A percentile compares a stretch with the other conserved stretches of the same genome.
phyloP scores from a whole-genome alignment of 2,888 invertebrate genomes.

The Melieria picta region DNA sequence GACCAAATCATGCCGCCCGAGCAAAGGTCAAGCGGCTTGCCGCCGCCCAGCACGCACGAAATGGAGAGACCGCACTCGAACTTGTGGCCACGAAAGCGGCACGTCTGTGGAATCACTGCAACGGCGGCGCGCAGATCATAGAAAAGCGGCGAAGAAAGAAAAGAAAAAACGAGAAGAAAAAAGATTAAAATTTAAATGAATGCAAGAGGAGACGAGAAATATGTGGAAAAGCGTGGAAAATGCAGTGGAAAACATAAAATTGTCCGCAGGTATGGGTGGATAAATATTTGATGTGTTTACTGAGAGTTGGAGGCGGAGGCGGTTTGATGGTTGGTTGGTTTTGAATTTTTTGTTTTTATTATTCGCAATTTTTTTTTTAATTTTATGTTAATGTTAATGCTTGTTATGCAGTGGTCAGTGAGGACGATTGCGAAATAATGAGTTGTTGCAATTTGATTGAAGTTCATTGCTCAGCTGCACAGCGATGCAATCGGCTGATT shows the following conservation, averaged over 20 bases:
- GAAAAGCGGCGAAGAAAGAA: neutral
- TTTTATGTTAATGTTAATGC: too few species aligned
- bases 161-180: neutral
- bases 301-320: too few species aligned
- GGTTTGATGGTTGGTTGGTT: too few species aligned
- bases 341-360: too few species aligned
- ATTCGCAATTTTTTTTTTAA: too few species aligned
- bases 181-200: conserved; percentile 20
- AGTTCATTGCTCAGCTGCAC: too few species aligned
- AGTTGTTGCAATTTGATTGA: too few species aligned
- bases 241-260: conserved; percentile 1
- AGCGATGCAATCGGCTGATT: too few species aligned
- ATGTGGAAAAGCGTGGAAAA: neutral
- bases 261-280: too few species aligned
- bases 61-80: conserved; percentile 92
- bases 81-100: conserved; percentile 85
- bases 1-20: conserved; percentile 96
- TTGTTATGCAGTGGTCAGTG: too few species aligned
- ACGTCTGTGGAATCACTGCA: conserved; percentile 89
- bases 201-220: neutral
- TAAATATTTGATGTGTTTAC: too few species aligned
- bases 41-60: conserved; percentile 88
- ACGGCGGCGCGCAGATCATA: conserved; percentile 51
- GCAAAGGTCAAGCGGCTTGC: conserved; percentile 88
- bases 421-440: too few species aligned